A percentile compares a stretch with the other conserved stretches of the same genome.
These are phyloP conservation scores for Chaitophorus viminalis DNA, from an alignment of 2,888 invertebrate genomes.

Conservation along the genomic window DNA sequence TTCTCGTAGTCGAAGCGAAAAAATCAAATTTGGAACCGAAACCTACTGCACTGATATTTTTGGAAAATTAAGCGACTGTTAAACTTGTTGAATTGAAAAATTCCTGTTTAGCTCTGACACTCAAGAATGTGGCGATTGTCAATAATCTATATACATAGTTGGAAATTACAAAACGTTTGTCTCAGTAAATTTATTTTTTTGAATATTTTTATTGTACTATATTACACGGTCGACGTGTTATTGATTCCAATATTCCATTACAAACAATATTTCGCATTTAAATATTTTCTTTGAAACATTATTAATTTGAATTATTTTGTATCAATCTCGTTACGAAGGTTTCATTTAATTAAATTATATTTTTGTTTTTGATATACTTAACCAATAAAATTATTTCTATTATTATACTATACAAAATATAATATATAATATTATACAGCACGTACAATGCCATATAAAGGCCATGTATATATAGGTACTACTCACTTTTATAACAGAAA, in stretches of 20 bases:
- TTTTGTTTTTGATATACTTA: conserved; percentile 4
- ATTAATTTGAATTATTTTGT: conserved; percentile 2
- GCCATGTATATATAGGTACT: no score
- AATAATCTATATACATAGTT: background rate
- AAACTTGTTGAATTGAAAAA: background rate
- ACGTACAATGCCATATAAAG: background rate
- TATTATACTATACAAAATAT: background rate
- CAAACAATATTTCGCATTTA: conserved; percentile 15
- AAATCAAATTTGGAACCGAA: conserved; percentile 91
- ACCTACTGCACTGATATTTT: conserved; percentile 88
- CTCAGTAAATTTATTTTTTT: conserved; percentile 22
- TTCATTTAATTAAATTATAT: background rate
- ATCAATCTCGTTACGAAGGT: background rate
- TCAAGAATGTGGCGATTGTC: background rate
- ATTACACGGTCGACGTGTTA: background rate
- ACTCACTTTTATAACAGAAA: background rate
- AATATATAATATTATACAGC: background rate
- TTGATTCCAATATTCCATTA: background rate
- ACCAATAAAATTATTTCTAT: background rate
- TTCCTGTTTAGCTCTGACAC: background rate
- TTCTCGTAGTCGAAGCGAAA: conserved; percentile 92
- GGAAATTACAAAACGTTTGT: background rate
- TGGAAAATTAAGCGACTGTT: conserved; percentile 70
- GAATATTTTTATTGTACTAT: background rate
- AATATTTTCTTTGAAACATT: conserved; percentile 12